These are phyloP conservation scores for Nylanderia fulva DNA, from an alignment of 1,140 invertebrate genomes.

Conservation along the genomic window DNA sequence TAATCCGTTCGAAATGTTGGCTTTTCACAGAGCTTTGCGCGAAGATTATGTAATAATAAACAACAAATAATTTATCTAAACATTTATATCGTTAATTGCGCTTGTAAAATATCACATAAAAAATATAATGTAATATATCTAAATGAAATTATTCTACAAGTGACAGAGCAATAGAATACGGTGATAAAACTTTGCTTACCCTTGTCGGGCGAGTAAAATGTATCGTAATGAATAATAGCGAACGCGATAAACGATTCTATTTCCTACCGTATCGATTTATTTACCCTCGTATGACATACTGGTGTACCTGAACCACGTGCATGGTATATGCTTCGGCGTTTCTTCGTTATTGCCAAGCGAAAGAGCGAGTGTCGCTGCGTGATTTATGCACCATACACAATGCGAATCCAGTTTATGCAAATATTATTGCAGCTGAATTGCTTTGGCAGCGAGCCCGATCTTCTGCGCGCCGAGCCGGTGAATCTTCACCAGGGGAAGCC, in stretches of 20 bases:
- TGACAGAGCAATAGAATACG: background rate
- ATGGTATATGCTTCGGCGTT: background rate
- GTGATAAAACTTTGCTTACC: background rate
- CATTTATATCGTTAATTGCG: background rate
- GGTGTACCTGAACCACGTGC: constrained; percentile 39
- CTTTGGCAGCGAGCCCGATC: constrained; percentile 79
- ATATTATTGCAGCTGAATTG: constrained; percentile 83
- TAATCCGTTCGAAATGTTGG: background rate
- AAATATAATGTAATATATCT: too few relatives aligned
- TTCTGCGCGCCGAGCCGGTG: constrained; percentile 73
- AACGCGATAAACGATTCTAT: constrained; percentile 31
- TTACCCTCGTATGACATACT: constrained; percentile 7
- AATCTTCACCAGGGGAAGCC: constrained; percentile 75
- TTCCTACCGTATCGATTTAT: constrained; percentile 46
- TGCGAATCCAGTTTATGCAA: constrained; percentile 81
- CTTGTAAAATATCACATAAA: constrained; percentile 4
- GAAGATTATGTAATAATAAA: background rate
- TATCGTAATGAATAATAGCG: constrained; percentile 6
- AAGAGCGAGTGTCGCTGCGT: constrained; percentile 55
- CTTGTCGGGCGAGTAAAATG: constrained; percentile 23
- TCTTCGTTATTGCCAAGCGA: constrained; percentile 31
- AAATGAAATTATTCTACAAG: background rate
- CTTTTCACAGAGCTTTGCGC: background rate
- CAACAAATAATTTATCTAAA: too few relatives aligned
- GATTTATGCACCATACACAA: constrained; percentile 78